Evolutionary conservation across 2,797 vertebrate species (phyloP), one percentile per base, ranked within the genome.

Genomic region (Phoebastria nigripes): DNA sequence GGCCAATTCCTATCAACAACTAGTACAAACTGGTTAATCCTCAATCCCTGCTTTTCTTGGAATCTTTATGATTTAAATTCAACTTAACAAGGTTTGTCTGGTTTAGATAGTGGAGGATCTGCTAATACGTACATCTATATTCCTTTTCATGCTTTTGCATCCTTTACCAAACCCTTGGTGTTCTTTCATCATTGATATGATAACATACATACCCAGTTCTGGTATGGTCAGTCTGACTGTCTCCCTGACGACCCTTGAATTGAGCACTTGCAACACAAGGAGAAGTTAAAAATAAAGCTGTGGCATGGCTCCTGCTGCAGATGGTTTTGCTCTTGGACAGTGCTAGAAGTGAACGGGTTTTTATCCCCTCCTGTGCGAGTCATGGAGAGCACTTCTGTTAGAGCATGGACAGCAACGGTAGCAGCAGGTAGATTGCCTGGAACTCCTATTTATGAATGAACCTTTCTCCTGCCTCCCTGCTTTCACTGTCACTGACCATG

Each of bases 281-380:
- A 56, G 52, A 78, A 39, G 33, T 8, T 44, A 52, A 93, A 58
- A 83, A 39, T 76, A 89, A 87, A 93, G 55, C 41, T 31, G 67
- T n/a, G 88, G 47, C n/a, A 46, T 37, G 63, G 39, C 77, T 83
- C 16, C 71, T 95, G 61, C 73, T 91, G 90, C 95, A 92, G 86
- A 94, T 95, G 94, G 92, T 89, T 91, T 79, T 87, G 11, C 56
- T 81, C 93, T 92, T 69, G 87, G 88, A 61, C 47, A 14, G 72
- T 56, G 73, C 69, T 80, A 58, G 35, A 42, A 77, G 52, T 8
- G 62, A 76, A 42, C 4, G 28, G 69, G 51, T 66, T 91, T 94
- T 67, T 25, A 17, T 66, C 55, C 19, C 87, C 85, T 62, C 39
- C 78, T 39, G 67, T 37, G 84, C 29, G 58, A 29, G 46, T 25